Conservation (phyloP, 1,140 invertebrate genomes). For the Oncopeltus fasciatus region DNA sequence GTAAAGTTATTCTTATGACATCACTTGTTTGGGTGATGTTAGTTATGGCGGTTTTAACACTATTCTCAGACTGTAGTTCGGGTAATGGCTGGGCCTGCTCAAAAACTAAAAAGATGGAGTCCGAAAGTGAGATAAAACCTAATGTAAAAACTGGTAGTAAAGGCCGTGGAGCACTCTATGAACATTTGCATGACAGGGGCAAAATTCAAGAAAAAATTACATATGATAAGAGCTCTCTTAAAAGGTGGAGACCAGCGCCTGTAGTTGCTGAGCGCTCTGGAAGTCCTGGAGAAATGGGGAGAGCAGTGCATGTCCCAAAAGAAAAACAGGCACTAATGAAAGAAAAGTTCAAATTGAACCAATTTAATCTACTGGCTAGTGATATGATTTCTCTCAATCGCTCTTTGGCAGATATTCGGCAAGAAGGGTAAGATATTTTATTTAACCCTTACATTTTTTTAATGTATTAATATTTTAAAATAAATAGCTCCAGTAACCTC, state of each 20-base stretch:
- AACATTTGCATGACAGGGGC: slow-evolving; percentile 22
- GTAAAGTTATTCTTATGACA: slow-evolving; percentile 83
- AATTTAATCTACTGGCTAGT: slow-evolving; percentile 95
- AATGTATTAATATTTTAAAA: too few relatives aligned
- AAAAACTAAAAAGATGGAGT: slow-evolving; percentile 32
- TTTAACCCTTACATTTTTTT: too few relatives aligned
- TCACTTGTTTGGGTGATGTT: slow-evolving; percentile 91
- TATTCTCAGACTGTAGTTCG: slow-evolving; percentile 76
- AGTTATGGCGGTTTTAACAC: slow-evolving; percentile 78
- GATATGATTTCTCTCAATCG: slow-evolving; percentile 95
- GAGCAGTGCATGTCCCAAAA: slow-evolving; percentile 69
- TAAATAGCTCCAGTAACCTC: too few relatives aligned
- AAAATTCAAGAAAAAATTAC: slow-evolving; percentile 24
- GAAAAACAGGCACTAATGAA: slow-evolving; percentile 76
- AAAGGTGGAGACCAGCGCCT: slow-evolving; percentile 56
- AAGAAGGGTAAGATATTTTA: slow-evolving; percentile 75
- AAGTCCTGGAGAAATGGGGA: slow-evolving; percentile 75
- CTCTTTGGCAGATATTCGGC: slow-evolving; percentile 83
- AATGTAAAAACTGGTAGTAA: slow-evolving; percentile 13
- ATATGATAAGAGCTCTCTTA: slow-evolving; percentile 39
- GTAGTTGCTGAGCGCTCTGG: slow-evolving; percentile 48
- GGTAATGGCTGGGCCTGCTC: slow-evolving; percentile 43
- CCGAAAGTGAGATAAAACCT: neutral
- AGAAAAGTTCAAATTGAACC: slow-evolving; percentile 93
- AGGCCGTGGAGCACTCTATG: slow-evolving; percentile 24